Base-by-base conservation (phyloP, 2,797 vertebrate species). In the Mus caroli region DNA sequence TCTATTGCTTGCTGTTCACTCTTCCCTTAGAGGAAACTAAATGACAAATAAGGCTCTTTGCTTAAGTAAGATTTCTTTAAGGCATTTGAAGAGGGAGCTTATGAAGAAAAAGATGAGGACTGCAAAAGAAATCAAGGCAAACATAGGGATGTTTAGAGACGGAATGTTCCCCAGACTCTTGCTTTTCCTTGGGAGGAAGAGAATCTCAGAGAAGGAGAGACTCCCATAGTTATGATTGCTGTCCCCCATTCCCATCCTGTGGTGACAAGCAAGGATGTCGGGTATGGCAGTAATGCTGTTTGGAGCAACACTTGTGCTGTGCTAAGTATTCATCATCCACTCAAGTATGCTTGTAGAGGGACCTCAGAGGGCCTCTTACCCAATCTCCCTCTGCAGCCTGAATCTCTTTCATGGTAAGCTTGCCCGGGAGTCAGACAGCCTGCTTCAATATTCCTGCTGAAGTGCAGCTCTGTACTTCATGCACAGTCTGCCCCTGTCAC, bases 41-140 rank as follows among this genome's bases (percentile, higher is more conserved):
- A 83, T 67, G 60, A 86, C 80, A 52, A 31, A 90, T n/a, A 90
- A 64, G 77, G 11, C 31, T 88, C 14, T 91, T 92, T 88, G 26
- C 93, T 80, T 84, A 90, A 94, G 86, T 64, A 95, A 88, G 50
- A 15, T 78, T 96, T 96, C 67, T 91, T 96, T 92, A 92, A 79
- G 58, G 54, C 37, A 46, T 46, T 95, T 52, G 28, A 69, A 92
- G 89, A 73, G 60, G 84, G 37, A 79, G 50, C 52, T 60, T 69
- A 24, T 46, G 28, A 88, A 90, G 76, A 22, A 52, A 86, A 86
- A 50, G 64, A 79, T 52, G 60, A 79, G 34, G 19, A 60, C 24
- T 67, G 43, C 43, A 79, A 85, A 56, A 89, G 58, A 94, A 92
- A 94, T 26, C 80, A 90, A 94, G 69, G 94, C 11, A 88, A 96